These are phyloP conservation scores for Dryoscopus gambensis DNA, from an alignment of 2,113 vertebrate species.

Conservation along the genomic window DNA sequence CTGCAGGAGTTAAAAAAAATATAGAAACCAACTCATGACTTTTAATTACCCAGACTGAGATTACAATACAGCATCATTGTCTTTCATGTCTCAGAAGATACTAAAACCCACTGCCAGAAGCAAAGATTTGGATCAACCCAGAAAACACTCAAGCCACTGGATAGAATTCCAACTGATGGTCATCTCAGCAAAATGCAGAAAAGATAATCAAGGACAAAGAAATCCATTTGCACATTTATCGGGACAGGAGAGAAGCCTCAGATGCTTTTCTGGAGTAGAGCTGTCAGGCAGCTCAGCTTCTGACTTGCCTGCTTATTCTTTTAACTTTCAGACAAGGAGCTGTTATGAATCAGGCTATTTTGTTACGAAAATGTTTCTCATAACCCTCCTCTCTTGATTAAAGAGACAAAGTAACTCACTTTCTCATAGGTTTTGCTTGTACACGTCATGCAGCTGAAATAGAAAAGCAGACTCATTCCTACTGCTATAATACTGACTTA, in stretches of 20 bases:
- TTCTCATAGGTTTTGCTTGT: background rate
- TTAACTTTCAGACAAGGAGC: background rate
- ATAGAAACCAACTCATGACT: background rate
- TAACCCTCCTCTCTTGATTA: background rate
- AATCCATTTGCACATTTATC: background rate
- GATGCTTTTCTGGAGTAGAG: background rate
- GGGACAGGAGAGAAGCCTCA: background rate
- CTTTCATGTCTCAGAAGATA: background rate
- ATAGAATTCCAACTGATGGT: background rate
- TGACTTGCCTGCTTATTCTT: background rate
- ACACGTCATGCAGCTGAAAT: background rate
- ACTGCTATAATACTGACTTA: background rate
- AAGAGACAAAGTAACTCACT: background rate
- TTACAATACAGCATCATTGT: background rate
- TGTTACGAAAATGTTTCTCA: background rate
- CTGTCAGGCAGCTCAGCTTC: background rate
- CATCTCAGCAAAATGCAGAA: background rate
- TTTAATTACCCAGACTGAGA: background rate
- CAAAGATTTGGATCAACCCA: background rate
- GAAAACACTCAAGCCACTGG: background rate
- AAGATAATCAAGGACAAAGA: background rate
- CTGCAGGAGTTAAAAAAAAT: background rate
- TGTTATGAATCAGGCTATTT: background rate
- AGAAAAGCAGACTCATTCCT: background rate
- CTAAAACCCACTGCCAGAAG: background rate